Base-by-base conservation (phyloP, 2,797 vertebrate species). In the Mastacembelus armatus region DNA sequence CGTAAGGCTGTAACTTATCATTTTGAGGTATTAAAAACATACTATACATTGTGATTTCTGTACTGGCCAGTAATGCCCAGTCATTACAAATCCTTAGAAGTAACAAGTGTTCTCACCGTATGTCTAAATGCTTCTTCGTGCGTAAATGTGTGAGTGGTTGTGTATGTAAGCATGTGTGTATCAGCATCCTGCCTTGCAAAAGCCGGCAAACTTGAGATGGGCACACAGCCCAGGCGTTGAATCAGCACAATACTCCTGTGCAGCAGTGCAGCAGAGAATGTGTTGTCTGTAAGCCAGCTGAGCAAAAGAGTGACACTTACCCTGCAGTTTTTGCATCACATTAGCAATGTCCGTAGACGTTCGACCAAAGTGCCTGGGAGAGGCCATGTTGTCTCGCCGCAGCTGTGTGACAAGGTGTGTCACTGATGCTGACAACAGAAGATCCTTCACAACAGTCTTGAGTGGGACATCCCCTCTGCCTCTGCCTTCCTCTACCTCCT, bases 321-420 rank as follows among this genome's bases (percentile, higher is more conserved):
- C 95, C 91, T 99, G 97, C 86, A 99, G 94, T 64, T 93, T 96
- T 40, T 99, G 98, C 98, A 99, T 98, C 84, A 99, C 94, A 50
- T 96, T 95, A 33, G 95, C 90, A 10, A 99, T 98, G 92, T 99
- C 96, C 82, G 91, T 90, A 30, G 90, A 81, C 14, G 91, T 40
- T 66, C 95, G 91, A 0, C 93, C 78, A 1, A 68, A 79, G 2
- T 86, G 81, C 67, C 93, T 91, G 14, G 89, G 92, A 30, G 94
- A 93, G 12, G 97, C 95, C 97, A 99, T 98, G 91, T 62, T 62
- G 38, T 69, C 68, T 61, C 16, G 10, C 74, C 24, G 64, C 72
- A 0, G n/a, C 67, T 51, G 71, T 60, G 26, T 60, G 77, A 72
- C 69, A 80, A 74, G 81, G 81, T 66, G 61, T 22, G 59, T 67